Percentiles rank a stretch among this genome's conserved stretches.
Conservation (phyloP, 1,140 invertebrate genomes). For the Drosophila rhopaloa region DNA sequence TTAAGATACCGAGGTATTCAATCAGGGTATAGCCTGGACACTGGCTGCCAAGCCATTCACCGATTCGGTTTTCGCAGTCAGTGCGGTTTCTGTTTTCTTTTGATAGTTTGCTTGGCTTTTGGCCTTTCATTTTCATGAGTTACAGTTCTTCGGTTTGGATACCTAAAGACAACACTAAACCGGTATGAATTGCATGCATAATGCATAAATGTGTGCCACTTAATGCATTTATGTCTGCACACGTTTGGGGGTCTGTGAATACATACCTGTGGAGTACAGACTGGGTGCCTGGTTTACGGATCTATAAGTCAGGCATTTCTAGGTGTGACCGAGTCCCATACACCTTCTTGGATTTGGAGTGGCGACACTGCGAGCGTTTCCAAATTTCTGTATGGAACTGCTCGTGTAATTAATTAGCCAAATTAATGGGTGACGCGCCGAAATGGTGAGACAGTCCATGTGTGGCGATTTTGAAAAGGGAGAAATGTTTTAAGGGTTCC, state of each 20-base stretch:
- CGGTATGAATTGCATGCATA: constrained; percentile 53
- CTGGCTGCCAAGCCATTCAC: constrained; percentile 29
- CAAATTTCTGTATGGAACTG: constrained; percentile 30
- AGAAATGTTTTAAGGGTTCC: constrained; percentile 33
- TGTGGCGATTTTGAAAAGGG: background rate
- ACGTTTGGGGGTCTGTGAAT: constrained; percentile 6
- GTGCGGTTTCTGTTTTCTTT: constrained; percentile 33
- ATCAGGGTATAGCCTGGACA: constrained; percentile 11
- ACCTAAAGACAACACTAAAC: constrained; percentile 42
- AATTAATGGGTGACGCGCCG: background rate
- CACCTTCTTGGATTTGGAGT: constrained; percentile 18
- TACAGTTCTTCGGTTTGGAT: constrained; percentile 51
- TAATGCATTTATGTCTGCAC: constrained; percentile 43
- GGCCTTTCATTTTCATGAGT: constrained; percentile 75
- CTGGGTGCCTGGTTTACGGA: background rate
- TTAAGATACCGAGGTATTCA: no score
- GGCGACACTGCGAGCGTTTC: constrained; percentile 9
- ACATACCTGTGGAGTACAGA: constrained; percentile 7
- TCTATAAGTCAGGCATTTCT: constrained; percentile 35
- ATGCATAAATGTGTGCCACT: constrained; percentile 56
- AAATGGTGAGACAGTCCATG: constrained; percentile 2
- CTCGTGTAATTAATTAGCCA: constrained; percentile 8
- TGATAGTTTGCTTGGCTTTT: constrained; percentile 58
- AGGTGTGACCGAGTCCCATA: constrained; percentile 32
- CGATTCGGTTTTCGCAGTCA: constrained; percentile 28